A percentile compares a stretch with the other conserved stretches of the same genome.
Evolutionary conservation across 2,797 vertebrate genomes (phyloP).

Genomic region (Poeciliopsis presidionis): DNA sequence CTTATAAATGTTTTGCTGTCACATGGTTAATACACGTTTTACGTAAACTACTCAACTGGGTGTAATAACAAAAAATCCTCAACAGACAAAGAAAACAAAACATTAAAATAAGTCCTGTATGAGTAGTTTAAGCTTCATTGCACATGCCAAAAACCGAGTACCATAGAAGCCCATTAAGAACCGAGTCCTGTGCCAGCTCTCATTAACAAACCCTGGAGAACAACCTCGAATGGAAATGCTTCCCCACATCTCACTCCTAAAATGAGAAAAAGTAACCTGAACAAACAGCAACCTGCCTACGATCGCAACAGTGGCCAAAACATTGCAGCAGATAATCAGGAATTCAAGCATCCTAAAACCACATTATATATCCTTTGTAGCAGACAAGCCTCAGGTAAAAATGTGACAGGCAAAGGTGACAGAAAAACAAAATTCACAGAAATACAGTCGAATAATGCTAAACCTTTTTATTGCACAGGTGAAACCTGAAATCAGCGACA

Average conservation of each 20-base stretch:
- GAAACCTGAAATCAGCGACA: neutral
- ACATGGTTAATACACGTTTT: neutral
- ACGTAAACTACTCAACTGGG: neutral
- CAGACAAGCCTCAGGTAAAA: neutral
- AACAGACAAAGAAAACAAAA: neutral
- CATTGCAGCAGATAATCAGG: constrained; percentile 6
- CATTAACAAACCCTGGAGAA: constrained; percentile 7
- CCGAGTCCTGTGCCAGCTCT: constrained; percentile 1
- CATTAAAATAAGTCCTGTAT: neutral
- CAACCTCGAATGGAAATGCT: neutral
- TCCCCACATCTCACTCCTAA: neutral
- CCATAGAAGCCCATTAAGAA: constrained; percentile 13
- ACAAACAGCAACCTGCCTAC: neutral
- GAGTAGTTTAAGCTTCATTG: neutral
- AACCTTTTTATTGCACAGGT: neutral
- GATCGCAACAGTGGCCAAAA: neutral
- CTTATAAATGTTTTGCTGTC: neutral
- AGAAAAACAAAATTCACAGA: constrained; percentile 7
- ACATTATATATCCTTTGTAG: neutral
- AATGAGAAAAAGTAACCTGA: neutral
- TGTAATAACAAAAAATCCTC: neutral
- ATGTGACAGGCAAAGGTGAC: neutral
- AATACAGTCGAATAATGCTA: neutral
- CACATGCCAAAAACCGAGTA: neutral
- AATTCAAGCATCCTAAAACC: constrained; percentile 2